A percentile compares a stretch with the other conserved stretches of the same genome.
Conservation (phyloP, 2,113 vertebrate species). For the Brienomyrus longianalis region DNA sequence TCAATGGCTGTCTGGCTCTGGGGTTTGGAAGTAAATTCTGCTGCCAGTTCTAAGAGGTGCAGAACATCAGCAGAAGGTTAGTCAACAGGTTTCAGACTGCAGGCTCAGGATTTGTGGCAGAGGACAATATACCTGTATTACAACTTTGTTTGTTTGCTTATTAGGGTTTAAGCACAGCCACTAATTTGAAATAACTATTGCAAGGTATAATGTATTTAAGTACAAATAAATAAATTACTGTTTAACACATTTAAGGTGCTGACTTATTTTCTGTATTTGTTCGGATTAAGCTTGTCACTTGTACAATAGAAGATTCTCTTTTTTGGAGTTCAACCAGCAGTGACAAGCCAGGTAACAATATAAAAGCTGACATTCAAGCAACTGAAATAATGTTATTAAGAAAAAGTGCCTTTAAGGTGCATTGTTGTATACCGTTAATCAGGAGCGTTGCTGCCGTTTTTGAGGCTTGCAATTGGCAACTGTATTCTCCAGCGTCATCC, state of each 20-base stretch:
- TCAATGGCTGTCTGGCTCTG: constrained; percentile 76
- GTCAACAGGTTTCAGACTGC: background rate
- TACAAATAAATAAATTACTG: background rate
- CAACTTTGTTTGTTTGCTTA: background rate
- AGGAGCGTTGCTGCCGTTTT: constrained; percentile 76
- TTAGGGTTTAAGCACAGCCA: background rate
- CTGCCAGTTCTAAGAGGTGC: constrained; percentile 69
- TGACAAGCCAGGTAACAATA: background rate
- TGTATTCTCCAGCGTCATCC: constrained; percentile 78
- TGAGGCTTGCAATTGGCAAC: constrained; percentile 73
- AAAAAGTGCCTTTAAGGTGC: background rate
- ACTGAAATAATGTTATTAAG: background rate
- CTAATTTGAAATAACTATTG: background rate
- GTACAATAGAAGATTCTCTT: background rate
- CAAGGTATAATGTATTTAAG: background rate
- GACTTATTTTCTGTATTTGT: background rate
- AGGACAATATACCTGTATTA: background rate
- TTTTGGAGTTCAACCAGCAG: background rate
- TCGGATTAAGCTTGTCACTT: background rate
- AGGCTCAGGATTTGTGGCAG: background rate
- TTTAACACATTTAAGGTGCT: background rate
- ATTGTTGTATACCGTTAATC: constrained; percentile 69
- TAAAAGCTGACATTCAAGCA: background rate
- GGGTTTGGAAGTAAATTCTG: constrained; percentile 76
- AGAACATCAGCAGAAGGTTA: constrained; percentile 17